Evolutionary conservation across 1,140 invertebrate species (phyloP).

Genomic region (Aphaenogaster ashmeadi): DNA sequence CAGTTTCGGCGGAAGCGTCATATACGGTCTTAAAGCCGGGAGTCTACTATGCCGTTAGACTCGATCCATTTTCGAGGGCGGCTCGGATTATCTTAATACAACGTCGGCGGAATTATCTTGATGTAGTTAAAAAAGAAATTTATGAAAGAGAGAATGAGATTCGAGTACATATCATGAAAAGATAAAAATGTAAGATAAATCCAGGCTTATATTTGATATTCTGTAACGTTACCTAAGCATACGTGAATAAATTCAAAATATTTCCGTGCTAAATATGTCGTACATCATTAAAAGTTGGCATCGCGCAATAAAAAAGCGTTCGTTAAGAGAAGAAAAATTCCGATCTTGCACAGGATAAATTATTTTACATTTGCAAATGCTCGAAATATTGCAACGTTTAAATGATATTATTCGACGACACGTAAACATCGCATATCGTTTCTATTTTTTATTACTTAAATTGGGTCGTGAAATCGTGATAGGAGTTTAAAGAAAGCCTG

Average conservation of each 20-base stretch:
- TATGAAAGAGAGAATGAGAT: neutral
- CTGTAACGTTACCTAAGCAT: neutral
- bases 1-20: neutral
- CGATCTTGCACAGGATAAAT: neutral
- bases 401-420: neutral
- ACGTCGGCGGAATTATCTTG: neutral
- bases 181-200: neutral
- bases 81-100: slow-evolving; percentile 5
- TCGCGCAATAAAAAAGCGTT: neutral
- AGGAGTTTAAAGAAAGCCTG: neutral
- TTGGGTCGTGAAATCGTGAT: neutral
- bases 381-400: slow-evolving; percentile 7
- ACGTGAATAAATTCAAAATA: neutral
- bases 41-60: neutral
- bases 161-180: neutral
- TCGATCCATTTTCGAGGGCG: neutral
- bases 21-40: neutral
- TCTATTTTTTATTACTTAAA: neutral
- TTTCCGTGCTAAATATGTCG: neutral
- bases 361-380: slow-evolving; percentile 10
- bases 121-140: neutral
- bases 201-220: neutral
- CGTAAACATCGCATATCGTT: slow-evolving; percentile 10
- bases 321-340: neutral
- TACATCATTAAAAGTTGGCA: neutral